Base-by-base conservation (phyloP, 2,888 invertebrate genomes). In the Coelogynopora nodosa region DNA sequence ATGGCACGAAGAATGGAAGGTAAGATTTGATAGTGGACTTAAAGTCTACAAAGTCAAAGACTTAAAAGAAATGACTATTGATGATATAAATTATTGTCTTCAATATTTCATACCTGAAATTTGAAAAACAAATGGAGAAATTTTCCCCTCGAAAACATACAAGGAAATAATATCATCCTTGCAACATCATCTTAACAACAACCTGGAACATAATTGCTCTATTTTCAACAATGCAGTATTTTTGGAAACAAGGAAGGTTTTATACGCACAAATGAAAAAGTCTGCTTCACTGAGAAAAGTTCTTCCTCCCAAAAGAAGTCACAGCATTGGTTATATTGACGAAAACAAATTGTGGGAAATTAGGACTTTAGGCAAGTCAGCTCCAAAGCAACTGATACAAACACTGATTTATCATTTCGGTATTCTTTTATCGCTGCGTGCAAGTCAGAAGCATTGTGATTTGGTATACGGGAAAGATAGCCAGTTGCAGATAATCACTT, bases 231-330 rank as follows among this genome's bases (percentile, higher is more conserved):
- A 23, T 74, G 74, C 18, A 2, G 74, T 74, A 2, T 74, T 74
- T 74, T 74, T 2, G 5, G 74, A 74, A 74, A 23, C 74, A 74
- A 74, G 74, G 23, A 74, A 74, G 74, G 74, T 74, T 74, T n/a
- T 74, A 26, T 10, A 74, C 18, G 74, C 74, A 74, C n/a, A n/a
- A n/a, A n/a, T 74, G 74, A 74, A 74, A 74, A 49, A 74, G 74
- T 74, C 74, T 5, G 74, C 74, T 74, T 74, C 27, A 23, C 23
- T 74, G 23, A 26, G 74, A 74, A 74, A 74, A 74, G 74, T 74
- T 10, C 74, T 74, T 74, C 74, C 74, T 74, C 74, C 74, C 18
- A 74, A 74, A 74, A 74, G 74, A 74, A 74, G 74, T 74, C 74
- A 23, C 74, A 74, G 74, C 74, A 74, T 74, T 74, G 74, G 23